Conservation (phyloP, 2,797 vertebrate species). For the Rachycentron canadum region DNA sequence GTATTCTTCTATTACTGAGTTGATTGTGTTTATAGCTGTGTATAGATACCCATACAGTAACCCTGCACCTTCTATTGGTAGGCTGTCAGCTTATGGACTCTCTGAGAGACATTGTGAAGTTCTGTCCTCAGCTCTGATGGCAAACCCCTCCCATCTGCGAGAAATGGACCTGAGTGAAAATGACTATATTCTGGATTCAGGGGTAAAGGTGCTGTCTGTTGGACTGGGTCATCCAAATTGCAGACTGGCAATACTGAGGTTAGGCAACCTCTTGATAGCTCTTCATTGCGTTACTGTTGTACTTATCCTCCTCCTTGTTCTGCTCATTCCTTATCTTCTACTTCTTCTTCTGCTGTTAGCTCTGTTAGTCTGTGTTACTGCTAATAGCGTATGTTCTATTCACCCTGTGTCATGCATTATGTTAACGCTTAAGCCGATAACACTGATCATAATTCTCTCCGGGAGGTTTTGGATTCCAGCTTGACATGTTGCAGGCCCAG, state of each 20-base stretch:
- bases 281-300: neutral
- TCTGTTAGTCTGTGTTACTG: too few species aligned
- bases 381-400: too few species aligned
- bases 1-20: too few species aligned
- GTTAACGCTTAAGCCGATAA: too few species aligned
- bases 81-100: constrained; percentile 20
- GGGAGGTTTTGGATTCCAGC: too few species aligned
- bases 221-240: constrained; percentile 31
- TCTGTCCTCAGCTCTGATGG: constrained; percentile 40
- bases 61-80: neutral
- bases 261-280: neutral
- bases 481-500: too few species aligned
- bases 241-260: constrained; percentile 37
- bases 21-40: too few species aligned
- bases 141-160: constrained; percentile 34
- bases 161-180: constrained; percentile 29
- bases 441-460: too few species aligned
- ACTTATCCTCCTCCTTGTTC: neutral
- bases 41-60: too few species aligned
- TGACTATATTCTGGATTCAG: constrained; percentile 33
- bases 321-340: neutral
- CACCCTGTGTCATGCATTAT: too few species aligned
- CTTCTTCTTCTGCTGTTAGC: too few species aligned
- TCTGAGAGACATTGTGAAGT: constrained; percentile 36
- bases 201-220: constrained; percentile 7